Base-by-base conservation (phyloP, 2,797 vertebrate species). In the Dendrocincla tyrannina region DNA sequence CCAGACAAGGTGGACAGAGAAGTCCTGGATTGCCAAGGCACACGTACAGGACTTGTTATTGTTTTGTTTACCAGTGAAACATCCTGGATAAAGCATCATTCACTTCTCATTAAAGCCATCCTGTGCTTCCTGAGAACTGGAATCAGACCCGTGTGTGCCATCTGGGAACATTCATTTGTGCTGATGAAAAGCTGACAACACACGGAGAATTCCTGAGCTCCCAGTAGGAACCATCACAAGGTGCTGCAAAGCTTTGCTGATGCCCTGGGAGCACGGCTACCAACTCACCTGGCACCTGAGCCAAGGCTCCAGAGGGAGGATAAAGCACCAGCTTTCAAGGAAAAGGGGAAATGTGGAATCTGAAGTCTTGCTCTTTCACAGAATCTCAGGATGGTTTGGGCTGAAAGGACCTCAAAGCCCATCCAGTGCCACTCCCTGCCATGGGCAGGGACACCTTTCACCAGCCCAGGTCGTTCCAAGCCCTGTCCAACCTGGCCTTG, bases 81-180 rank as follows among this genome's bases (percentile, higher is more conserved):
- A 88, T 84, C 91, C 94, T 69, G 87, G 46, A 85, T 59, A 60
- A 85, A 66, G 76, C 58, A 75, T 39, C 30, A 93, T 83, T 91
- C 70, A 14, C 63, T 80, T 68, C 88, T 87, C 88, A 81, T 70
- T 83, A 85, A 91, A 94, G 63, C 49, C 90, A 83, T 81, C 66
- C 73, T 25, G 85, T 1, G 5, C 88, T 83, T 95, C 89, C 88
- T 86, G 93, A 77, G 82, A 27, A 7, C 0, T 28, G 78, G 60
- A 53, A 39, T 41, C 41, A 39, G 91, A 64, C 17, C 35, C 0
- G 1, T 17, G 67, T 4, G 27, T 0, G 24, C 88, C 81, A 92
- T 82, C 89, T 96, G 89, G 76, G 35, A 17, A 4, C 8, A 7
- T 6, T 58, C 18, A 78, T 89, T 59, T 33, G 62, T 1, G 10